Percentiles rank a stretch among this genome's conserved stretches.
Evolutionary conservation across 1,140 invertebrate genomes (phyloP).

Genomic region (Cylas formicarius): DNA sequence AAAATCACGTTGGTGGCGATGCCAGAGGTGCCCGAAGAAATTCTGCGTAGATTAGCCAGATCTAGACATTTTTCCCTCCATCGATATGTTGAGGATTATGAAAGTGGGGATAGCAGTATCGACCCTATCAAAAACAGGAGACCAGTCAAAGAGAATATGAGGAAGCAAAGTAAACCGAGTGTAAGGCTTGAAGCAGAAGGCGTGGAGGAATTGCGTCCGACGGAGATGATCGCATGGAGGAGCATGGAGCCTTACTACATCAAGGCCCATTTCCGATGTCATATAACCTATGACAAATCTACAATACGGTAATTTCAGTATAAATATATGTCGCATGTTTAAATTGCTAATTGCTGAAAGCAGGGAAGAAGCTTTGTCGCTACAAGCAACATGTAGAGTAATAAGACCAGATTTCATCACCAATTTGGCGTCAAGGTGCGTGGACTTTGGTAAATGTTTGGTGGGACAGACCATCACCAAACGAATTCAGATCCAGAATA

Average conservation of each 20-base stretch:
- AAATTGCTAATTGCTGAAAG: constrained; percentile 3
- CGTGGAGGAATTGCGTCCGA: constrained; percentile 30
- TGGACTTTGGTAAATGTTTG: constrained; percentile 28
- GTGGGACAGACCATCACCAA: constrained; percentile 18
- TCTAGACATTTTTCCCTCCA: too few relatives aligned
- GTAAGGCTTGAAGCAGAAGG: too few relatives aligned
- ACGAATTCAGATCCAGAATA: constrained; percentile 27
- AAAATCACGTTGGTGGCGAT: constrained; percentile 26
- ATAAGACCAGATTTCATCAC: constrained; percentile 28
- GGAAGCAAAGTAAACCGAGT: constrained; percentile 2
- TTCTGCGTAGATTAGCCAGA: too few relatives aligned
- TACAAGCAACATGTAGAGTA: constrained; percentile 27
- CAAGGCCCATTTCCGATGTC: constrained; percentile 22
- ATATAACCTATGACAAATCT: constrained; percentile 17
- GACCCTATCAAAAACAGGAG: neutral
- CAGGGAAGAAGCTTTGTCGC: constrained; percentile 24
- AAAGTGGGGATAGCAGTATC: too few relatives aligned
- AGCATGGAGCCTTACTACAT: constrained; percentile 27
- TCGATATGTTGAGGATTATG: too few relatives aligned
- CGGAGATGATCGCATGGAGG: constrained; percentile 31
- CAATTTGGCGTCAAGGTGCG: constrained; percentile 27
- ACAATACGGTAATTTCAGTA: neutral
- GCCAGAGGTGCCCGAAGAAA: constrained; percentile 22
- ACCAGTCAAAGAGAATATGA: neutral
- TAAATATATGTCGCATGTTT: neutral